Base-by-base conservation (phyloP, 23 tunicate genomes). In the Ciona savignyi region DNA sequence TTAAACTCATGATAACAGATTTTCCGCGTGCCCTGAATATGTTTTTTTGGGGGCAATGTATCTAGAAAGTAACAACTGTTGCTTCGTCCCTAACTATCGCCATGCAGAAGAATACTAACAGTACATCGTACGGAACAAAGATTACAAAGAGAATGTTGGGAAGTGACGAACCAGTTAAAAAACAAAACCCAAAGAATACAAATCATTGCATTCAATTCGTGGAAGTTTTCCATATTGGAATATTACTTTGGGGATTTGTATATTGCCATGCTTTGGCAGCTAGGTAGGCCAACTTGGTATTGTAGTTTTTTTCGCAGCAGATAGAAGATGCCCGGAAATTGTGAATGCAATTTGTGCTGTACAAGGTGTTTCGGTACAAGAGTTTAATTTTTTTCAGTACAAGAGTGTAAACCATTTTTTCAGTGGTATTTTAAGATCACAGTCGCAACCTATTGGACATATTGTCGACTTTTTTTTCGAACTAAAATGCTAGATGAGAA, bases 261-360 rank as follows among this genome's bases (percentile, higher is more conserved):
- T n/a, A n/a, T n/a, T 51, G 78, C 78, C 2, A 73, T 73, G 78
- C 68, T 73, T 9, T 34, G 78, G 33, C 78, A n/a, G n/a, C n/a
- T n/a, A n/a, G n/a, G n/a, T n/a, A n/a, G n/a, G n/a, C n/a, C n/a
- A 73, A 29, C 33, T 73, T 24, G 78, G 78, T 2, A 51, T 73
- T 21, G 67, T 31, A 25, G n/a, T n/a, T n/a, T 73, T 73, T 73
- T 73, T 67, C 2, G 66, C 78, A 1, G 78, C 78, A n/a, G n/a
- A n/a, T n/a, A n/a, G n/a, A n/a, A n/a, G n/a, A n/a, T n/a, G n/a
- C n/a, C n/a, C n/a, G n/a, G 78, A 73, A 60, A 73, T 73, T 21
- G 33, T 73, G 29, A 31, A 73, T 33, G 68, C 68, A 49, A 51
- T 73, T 2, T 51, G 66, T n/a, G 32, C 66, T 1, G 32, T 23